These are phyloP conservation scores for Phataginus tricuspis DNA, from an alignment of 2,797 vertebrate species.

Conservation along the genomic window DNA sequence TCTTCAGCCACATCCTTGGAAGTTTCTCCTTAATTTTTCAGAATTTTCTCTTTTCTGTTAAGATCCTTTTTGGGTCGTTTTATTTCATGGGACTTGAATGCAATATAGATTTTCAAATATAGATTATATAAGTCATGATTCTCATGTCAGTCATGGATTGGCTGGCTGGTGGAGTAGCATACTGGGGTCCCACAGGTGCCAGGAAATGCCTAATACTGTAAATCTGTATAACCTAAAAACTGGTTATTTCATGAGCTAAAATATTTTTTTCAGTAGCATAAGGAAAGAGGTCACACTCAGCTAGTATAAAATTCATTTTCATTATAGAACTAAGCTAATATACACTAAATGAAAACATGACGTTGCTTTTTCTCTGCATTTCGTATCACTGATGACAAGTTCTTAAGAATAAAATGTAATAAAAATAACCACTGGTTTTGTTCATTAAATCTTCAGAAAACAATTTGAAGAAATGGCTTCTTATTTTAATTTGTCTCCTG, in stretches of 20 bases:
- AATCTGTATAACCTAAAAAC: conserved; percentile 55
- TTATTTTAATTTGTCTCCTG: conserved; percentile 87
- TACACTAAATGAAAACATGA: background rate
- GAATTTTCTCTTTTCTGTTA: conserved; percentile 28
- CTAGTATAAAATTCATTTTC: background rate
- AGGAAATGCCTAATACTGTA: conserved; percentile 46
- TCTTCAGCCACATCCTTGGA: background rate
- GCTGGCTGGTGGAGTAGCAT: background rate
- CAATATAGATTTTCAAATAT: conserved; percentile 31
- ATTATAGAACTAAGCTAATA: background rate
- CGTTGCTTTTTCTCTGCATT: background rate
- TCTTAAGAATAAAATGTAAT: conserved; percentile 38
- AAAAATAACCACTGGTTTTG: conserved; percentile 71
- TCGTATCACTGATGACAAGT: background rate
- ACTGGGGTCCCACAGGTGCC: conserved; percentile 13
- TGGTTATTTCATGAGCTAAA: conserved; percentile 64
- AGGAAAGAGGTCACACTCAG: conserved; percentile 15
- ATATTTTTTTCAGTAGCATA: background rate
- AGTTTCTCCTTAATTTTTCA: background rate
- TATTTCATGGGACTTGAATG: conserved; percentile 41
- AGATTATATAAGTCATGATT: conserved; percentile 51
- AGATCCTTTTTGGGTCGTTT: background rate
- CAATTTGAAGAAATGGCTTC: conserved; percentile 94
- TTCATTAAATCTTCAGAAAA: conserved; percentile 87
- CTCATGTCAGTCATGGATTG: conserved; percentile 55